These are phyloP conservation scores for Choloepus hoffmanni DNA, from an alignment of 2,113 vertebrate species.

Conservation along the genomic window DNA sequence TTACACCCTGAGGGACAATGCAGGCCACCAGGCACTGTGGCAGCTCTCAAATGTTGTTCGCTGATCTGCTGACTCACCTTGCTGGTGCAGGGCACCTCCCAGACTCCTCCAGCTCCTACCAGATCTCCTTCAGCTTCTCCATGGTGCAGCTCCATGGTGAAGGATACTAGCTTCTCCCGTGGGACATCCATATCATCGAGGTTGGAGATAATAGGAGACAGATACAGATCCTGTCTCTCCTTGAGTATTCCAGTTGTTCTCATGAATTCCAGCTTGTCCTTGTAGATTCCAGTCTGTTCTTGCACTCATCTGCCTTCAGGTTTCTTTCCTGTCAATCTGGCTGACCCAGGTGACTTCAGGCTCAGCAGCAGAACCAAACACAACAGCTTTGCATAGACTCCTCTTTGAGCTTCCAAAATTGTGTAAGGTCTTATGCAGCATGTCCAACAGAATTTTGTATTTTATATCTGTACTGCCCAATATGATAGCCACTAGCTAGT, in stretches of 20 bases:
- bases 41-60: too few relatives aligned
- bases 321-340: neutral
- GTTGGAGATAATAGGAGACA: neutral
- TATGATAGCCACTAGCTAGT: neutral
- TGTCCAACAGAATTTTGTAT: neutral
- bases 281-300: neutral
- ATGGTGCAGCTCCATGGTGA: neutral
- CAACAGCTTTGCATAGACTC: neutral
- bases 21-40: neutral
- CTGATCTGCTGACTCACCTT: neutral
- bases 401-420: neutral
- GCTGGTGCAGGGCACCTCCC: neutral
- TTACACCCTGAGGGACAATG: neutral
- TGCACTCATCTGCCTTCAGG: neutral
- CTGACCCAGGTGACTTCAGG: neutral
- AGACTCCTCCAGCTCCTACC: neutral
- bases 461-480: neutral
- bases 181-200: neutral
- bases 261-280: neutral
- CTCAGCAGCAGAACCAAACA: constrained; percentile 15
- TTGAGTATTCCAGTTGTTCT: neutral
- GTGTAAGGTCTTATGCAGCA: neutral
- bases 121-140: neutral
- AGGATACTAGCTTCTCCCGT: neutral
- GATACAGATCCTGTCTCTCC: neutral